A percentile compares a stretch with the other conserved stretches of the same genome.
These are phyloP conservation scores for Elysia chlorotica DNA, from an alignment of 1,140 invertebrate genomes.

Conservation along the genomic window DNA sequence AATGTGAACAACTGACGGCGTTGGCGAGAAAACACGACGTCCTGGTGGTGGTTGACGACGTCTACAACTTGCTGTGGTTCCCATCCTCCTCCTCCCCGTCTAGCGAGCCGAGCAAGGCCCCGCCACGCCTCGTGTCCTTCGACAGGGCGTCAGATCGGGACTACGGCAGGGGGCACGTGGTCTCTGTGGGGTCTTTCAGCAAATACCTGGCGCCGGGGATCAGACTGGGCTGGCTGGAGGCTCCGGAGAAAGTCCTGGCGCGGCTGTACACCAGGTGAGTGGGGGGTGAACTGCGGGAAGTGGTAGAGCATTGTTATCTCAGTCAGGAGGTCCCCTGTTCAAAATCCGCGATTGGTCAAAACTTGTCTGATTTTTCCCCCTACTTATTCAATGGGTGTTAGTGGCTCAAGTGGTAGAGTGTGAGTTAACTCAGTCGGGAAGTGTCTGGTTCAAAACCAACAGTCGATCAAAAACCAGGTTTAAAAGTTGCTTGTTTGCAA, in stretches of 20 bases:
- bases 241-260: slow-evolving; percentile 62
- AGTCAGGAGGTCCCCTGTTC: no score
- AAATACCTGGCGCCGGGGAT: slow-evolving; percentile 72
- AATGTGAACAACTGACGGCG: slow-evolving; percentile 64
- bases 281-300: no score
- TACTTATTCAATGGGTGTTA: no score
- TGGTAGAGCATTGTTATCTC: no score
- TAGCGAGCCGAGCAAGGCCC: slow-evolving; percentile 45
- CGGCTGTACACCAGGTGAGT: slow-evolving; percentile 61
- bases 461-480: no score
- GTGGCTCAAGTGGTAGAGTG: no score
- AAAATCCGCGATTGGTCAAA: no score
- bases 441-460: no score
- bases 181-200: slow-evolving; percentile 73
- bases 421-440: no score
- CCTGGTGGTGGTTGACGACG: slow-evolving; percentile 70
- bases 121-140: slow-evolving; percentile 67
- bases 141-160: slow-evolving; percentile 59
- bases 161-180: slow-evolving; percentile 65
- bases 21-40: slow-evolving; percentile 68
- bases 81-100: no score
- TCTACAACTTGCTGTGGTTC: slow-evolving; percentile 72
- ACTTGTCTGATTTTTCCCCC: no score
- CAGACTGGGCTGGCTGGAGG: slow-evolving; percentile 73
- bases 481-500: no score